Evolutionary conservation across 2,113 vertebrate species (phyloP).

Genomic region (Pavo muticus): DNA sequence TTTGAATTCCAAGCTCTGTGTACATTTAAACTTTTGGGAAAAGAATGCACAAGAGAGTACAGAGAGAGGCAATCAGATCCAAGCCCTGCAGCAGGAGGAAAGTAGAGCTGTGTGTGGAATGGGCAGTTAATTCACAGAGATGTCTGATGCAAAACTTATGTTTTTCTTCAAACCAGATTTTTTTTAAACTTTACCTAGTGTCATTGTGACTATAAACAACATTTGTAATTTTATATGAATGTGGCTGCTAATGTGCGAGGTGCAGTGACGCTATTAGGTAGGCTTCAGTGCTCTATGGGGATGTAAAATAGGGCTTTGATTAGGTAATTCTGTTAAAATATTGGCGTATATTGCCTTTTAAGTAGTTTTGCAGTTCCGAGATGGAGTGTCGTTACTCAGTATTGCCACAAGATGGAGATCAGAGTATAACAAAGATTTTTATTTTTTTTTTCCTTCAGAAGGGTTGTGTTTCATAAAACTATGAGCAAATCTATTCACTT

Average conservation of each 20-base stretch:
- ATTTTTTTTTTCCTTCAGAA: neutral
- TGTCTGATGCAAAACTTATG: neutral
- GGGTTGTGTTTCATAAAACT: neutral
- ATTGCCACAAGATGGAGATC: conserved; percentile 32
- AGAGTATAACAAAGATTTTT: neutral
- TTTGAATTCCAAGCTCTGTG: neutral
- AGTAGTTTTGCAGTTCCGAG: neutral
- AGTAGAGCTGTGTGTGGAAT: neutral
- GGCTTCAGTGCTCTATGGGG: neutral
- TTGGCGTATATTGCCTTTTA: neutral
- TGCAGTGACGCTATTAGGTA: neutral
- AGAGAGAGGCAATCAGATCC: neutral
- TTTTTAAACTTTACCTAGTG: neutral
- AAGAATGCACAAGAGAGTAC: accelerated
- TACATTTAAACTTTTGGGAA: neutral
- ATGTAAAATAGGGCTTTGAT: neutral
- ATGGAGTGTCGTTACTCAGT: neutral
- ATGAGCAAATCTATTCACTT: neutral
- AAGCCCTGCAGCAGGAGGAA: neutral
- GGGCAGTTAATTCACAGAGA: neutral
- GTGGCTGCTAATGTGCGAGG: neutral
- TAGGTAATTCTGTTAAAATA: neutral
- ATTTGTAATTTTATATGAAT: neutral
- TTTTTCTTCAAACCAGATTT: neutral
- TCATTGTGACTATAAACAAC: neutral